Base-by-base conservation (phyloP, 1,140 invertebrate species). In the Lepeophtheirus salmonis region DNA sequence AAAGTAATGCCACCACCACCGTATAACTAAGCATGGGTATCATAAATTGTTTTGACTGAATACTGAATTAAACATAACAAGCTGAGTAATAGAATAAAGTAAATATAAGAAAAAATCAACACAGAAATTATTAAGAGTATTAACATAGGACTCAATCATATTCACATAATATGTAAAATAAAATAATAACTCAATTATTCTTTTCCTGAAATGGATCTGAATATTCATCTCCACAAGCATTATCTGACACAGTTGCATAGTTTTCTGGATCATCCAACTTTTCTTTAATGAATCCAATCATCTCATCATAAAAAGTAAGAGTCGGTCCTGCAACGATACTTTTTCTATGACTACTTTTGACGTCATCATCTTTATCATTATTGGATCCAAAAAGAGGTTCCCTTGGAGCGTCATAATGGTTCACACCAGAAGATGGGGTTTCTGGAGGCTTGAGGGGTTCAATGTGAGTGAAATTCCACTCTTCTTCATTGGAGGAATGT, bases 381-480 rank as follows among this genome's bases (percentile, higher is more conserved):
- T 21, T 23, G 17, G 52, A 20, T 3, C 17, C n/a, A 1, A 21
- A 14, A 3, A 25, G 20, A 2, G 2, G 16, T 16, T 16, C 26
- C 55, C 21, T 17, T 2, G 55, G 55, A 1, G 17, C 23, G 16
- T 57, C 55, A 23, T 57, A 20, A 4, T 57, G 17, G 20, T 57
- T 57, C 3, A 23, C 23, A 23, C 25, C 17, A 6, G 2, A 41
- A 23, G 21, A 25, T 24, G 25, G 21, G 24, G 55, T 2, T 17
- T 18, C 26, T 25, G 23, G 55, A 21, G 55, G 26, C 3, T 57
- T 25, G 21, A 17, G 55, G 20, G 22, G 23, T 23, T 57, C 55
- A 57, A 57, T 57, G 13, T 57, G 21, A 2, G 55, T 57, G 55
- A 57, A 57, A 25, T 41, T 57, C 55, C 55, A 57, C 3, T 57